These are phyloP conservation scores for Cacoxenus indagator DNA, from an alignment of 2,888 invertebrate species.

Conservation along the genomic window DNA sequence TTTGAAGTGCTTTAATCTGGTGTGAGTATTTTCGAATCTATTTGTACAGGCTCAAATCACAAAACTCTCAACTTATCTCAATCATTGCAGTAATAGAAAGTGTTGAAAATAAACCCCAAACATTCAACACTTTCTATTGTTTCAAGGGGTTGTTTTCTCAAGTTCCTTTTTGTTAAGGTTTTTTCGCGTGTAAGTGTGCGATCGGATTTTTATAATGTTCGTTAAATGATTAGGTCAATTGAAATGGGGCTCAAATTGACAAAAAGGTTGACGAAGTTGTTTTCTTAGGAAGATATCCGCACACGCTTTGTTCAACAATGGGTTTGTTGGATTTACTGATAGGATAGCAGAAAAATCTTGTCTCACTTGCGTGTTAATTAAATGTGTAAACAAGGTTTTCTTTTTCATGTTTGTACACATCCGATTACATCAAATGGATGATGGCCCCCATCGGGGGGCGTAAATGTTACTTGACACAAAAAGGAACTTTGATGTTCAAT, in stretches of 20 bases:
- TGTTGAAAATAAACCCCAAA: background rate
- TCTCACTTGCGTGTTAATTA: slow-evolving; percentile 53
- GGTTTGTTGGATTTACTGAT: slow-evolving; percentile 17
- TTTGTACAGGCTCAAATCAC: slow-evolving; percentile 10
- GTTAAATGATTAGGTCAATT: slow-evolving; percentile 67
- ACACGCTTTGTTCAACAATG: background rate
- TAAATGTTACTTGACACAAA: too few species aligned
- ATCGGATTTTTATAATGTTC: slow-evolving; percentile 63
- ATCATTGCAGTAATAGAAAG: background rate
- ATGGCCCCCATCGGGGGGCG: background rate
- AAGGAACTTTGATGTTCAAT: background rate
- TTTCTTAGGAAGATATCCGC: slow-evolving; percentile 31
- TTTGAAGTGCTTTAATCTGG: background rate
- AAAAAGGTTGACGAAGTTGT: slow-evolving; percentile 34
- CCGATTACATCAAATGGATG: background rate
- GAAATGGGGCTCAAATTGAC: slow-evolving; percentile 62
- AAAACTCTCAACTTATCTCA: slow-evolving; percentile 4
- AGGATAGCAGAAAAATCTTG: slow-evolving; percentile 34
- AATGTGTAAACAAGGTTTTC: slow-evolving; percentile 58
- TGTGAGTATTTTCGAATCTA: background rate
- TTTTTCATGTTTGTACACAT: background rate
- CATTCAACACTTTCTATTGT: slow-evolving; percentile 23
- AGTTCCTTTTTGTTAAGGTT: slow-evolving; percentile 19
- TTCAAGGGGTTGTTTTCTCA: slow-evolving; percentile 47
- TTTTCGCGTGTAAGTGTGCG: slow-evolving; percentile 48